Conservation (phyloP, 2,888 invertebrate genomes). For the Rhagonycha fulva region DNA sequence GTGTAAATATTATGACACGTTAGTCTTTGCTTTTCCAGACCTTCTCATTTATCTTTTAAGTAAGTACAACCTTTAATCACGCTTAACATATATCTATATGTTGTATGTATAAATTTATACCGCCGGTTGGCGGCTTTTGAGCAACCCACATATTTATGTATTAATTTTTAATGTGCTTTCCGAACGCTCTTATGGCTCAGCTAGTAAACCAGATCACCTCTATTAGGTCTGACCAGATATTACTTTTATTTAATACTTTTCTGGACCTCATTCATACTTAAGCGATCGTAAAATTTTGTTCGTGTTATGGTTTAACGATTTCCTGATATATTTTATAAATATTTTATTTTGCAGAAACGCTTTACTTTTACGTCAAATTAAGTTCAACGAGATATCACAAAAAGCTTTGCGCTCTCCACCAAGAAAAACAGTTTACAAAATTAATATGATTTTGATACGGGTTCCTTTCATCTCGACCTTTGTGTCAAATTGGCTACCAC, state of each 20-base stretch:
- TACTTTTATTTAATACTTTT: background rate
- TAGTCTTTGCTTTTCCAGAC: slow-evolving; percentile 18
- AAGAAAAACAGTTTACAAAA: background rate
- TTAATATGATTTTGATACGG: background rate
- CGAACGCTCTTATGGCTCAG: background rate
- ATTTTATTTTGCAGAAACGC: background rate
- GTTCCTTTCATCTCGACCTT: background rate
- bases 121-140: background rate
- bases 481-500: background rate
- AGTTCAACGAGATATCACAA: background rate
- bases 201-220: background rate
- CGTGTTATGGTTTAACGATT: background rate
- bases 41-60: slow-evolving; percentile 21
- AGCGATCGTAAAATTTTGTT: background rate
- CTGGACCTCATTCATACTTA: background rate
- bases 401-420: background rate
- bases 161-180: background rate
- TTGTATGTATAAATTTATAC: background rate
- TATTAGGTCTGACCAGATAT: background rate
- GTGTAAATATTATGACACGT: slow-evolving; percentile 26
- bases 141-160: background rate
- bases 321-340: background rate
- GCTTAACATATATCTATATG: slow-evolving; percentile 3
- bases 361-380: background rate
- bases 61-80: slow-evolving; percentile 21